Evolutionary conservation across 2,113 vertebrate species (phyloP).

Genomic region (Nipponia nippon): DNA sequence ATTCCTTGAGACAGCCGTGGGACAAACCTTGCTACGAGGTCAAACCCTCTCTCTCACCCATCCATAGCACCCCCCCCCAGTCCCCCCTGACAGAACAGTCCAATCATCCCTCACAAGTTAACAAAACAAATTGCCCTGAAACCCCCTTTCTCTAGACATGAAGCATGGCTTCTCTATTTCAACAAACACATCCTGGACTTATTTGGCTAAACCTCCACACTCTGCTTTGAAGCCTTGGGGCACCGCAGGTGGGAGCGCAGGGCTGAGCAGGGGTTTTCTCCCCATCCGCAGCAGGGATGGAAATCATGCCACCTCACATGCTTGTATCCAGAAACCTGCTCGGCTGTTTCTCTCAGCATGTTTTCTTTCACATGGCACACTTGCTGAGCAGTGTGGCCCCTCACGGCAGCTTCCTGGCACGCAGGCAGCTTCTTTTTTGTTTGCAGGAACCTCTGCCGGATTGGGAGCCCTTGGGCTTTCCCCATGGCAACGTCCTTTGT

Average conservation of each 20-base stretch:
- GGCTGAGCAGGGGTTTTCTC: background rate
- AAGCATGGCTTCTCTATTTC: background rate
- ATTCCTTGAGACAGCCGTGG: background rate
- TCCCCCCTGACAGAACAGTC: background rate
- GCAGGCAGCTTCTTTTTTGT: background rate
- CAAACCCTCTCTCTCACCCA: background rate
- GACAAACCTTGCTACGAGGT: background rate
- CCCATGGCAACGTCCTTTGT: background rate
- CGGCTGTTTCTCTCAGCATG: background rate
- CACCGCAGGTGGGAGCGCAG: fast-evolving
- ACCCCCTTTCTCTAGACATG: background rate
- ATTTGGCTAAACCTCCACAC: background rate
- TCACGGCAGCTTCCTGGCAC: background rate
- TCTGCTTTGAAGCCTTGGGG: background rate
- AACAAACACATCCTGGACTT: background rate
- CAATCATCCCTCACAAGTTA: background rate
- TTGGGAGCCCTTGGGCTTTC: background rate
- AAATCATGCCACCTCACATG: background rate
- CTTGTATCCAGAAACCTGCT: background rate
- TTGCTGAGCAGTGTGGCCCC: background rate
- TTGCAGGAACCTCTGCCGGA: background rate
- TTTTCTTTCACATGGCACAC: background rate
- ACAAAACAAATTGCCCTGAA: background rate
- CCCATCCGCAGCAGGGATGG: background rate
- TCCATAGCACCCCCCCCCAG: background rate